Base-by-base conservation (phyloP, 1,140 invertebrate genomes). In the Argopecten irradians region DNA sequence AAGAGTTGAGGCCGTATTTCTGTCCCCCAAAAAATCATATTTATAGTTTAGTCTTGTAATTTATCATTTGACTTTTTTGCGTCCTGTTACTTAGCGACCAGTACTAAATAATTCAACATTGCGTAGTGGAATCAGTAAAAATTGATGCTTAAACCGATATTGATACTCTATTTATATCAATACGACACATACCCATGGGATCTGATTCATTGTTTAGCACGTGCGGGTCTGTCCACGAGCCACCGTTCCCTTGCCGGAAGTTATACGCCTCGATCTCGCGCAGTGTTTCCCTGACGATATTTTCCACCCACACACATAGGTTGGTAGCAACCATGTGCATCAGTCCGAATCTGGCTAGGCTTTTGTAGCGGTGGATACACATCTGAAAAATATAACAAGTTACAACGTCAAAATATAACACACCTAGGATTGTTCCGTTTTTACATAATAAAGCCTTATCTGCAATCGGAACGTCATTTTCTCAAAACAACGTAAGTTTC, bases 301-400 rank as follows among this genome's bases (percentile, higher is more conserved):
- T 88, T 8, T 91, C 83, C 32, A 93, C 87, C 93, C 92, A 99
- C 1, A 99, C 98, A 95, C 98, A 99, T 16, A 99, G 96, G 95
- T 99, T 99, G n/a, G 99, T 99, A 3, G 98, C 98, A 41, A 99
- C 97, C 39, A 99, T 97, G 94, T 99, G 99, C 98, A 99, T 99
- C 91, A 99, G 96, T 28, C 99, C 99, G 95, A 99, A 99, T 88
- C 98, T 97, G 46, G 98, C 98, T 84, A 99, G 97, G 22, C 98
- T 98, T 97, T 99, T 99, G 96, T 93, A 93, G 33, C 90, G 91
- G 43, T 94, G 91, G 28, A 94, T 93, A 85, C 93, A 93, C 91
- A 94, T 93, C 93, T 94, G 89, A 39, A 89, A 90, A 34, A 35
- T 39, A 71, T 28, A 71, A 8, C 8, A 71, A n/a, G 28, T 13